Evolutionary conservation across 2,888 invertebrate species (phyloP), one percentile per base, ranked within the genome.

Genomic region (Tenthredo livida): DNA sequence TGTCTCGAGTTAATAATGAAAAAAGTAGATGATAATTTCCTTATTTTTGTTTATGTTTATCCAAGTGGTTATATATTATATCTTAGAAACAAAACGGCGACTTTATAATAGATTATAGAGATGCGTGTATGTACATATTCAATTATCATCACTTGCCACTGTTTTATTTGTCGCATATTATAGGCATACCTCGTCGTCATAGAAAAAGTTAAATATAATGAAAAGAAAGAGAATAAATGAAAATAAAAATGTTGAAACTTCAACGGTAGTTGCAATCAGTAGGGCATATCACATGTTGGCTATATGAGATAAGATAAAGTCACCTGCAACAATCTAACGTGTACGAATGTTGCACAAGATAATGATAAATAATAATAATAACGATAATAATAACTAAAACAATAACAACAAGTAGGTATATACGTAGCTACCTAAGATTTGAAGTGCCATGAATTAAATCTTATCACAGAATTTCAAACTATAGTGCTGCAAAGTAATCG

Each of bases 241-340:
- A 15, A 12, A 33, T 4, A 67, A 67, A 33, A 67, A 29, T 67
- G 65, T 67, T 33, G 67, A 33, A 73, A 73, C 43, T 73, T 73
- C 72, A 73, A 40, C 72, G 43, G n/a, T 43, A 25, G 72, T 73
- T 73, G 72, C 72, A 73, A 73, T 73, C 43, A 73, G 43, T 73
- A 73, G 72, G 40, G 40, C 43, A 43, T 73, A 43, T 73, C 43
- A 73, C 43, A 43, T 43, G 43, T 29, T n/a, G 40, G n/a, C 25
- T 21, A 43, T 40, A 29, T 29, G 77, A 77, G 77, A 77, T 77
- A 77, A 77, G 77, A 77, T 77, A 77, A 40, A 77, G 50, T 77
- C 77, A 77, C 77, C 77, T 77, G 77, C 47, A 77, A 77, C 54
- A 77, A 77, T 73, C 72, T 73, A 43, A 73, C 72, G 54, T 54